Base-by-base conservation (phyloP, 2,113 vertebrate species). In the Dendropsophus ebraccatus region DNA sequence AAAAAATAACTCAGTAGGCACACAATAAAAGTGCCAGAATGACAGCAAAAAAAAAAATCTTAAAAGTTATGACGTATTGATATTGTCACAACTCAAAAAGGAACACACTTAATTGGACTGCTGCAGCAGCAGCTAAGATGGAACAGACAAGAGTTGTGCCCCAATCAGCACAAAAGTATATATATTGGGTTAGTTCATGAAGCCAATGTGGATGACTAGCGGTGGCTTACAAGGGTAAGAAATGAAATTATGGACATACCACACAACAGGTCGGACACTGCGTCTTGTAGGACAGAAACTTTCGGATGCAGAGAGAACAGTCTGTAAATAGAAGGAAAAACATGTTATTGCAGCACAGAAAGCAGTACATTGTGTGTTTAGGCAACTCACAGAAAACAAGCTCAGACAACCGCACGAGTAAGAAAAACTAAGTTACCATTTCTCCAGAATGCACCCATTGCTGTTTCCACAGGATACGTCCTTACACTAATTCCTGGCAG, bases 301-400 rank as follows among this genome's bases (percentile, higher is more conserved):
- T 98, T 85, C 98, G 94, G 91, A 99, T 97, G 88, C 98, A 99
- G 62, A 99, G 93, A 58, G 97, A 99, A 86, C 98, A 99, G 91
- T 97, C 98, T 99, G 93, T 83, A 90, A 94, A 67, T 56, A 88
- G 89, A 89, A 23, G 17, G 23, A 91, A 90, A 87, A 88, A 72
- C 37, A 50, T 23, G 72, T 84, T 35, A 83, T 76, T 62, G 28
- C 13, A 32, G 70, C 23, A 30, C 23, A 45, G 17, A 74, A 25
- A 28, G 45, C 69, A 72, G 6, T 8, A 45, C 77, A 25, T 45
- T 60, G 54, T 60, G 13, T 16, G 30, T n/a, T n/a, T 49, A 77
- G 9, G 23, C 11, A 37, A 4, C 47, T 54, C 16, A 21, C 2
- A 3, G 37, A 14, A 77, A 21, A 52, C 30, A 54, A 32, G 25